A percentile compares a stretch with the other conserved stretches of the same genome.
phyloP scores from a whole-genome alignment of 2,888 invertebrate species.

The Caenorhabditis afra region DNA sequence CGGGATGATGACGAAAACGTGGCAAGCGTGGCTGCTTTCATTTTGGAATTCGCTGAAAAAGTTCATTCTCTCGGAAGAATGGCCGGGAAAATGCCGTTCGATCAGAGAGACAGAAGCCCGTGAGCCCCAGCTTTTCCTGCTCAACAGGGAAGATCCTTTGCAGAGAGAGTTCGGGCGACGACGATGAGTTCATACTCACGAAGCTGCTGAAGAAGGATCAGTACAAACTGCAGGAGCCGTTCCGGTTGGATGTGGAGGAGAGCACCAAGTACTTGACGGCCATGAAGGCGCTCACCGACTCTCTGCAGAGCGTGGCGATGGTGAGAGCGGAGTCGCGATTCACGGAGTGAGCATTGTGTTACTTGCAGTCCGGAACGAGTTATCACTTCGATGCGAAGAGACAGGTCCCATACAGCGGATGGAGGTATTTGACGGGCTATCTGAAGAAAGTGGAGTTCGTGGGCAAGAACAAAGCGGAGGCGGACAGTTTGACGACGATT shows the following conservation, averaged over 20 bases:
- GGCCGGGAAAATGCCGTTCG: too few species aligned
- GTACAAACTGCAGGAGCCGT: constrained; percentile 11
- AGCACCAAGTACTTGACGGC: constrained; percentile 15
- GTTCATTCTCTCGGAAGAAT: too few species aligned
- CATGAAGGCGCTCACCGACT: constrained; percentile 7
- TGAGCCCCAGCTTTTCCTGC: too few species aligned
- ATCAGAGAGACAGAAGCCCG: too few species aligned
- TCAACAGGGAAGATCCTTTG: neutral
- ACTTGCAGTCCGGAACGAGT: constrained; percentile 36
- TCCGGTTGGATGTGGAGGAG: constrained; percentile 8
- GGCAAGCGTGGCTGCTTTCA: too few species aligned
- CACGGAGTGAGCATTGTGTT: too few species aligned
- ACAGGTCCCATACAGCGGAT: constrained; percentile 28
- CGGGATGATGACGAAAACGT: too few species aligned
- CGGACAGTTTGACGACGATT: neutral
- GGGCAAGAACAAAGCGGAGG: constrained; percentile 19
- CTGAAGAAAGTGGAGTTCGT: constrained; percentile 21
- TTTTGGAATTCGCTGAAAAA: too few species aligned
- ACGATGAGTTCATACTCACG: constrained; percentile 14
- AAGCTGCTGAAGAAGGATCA: constrained; percentile 24
- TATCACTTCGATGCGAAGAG: constrained; percentile 15
- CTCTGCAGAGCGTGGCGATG: constrained; percentile 12
- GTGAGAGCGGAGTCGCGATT: neutral
- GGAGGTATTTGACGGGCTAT: constrained; percentile 26
- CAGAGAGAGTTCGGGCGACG: constrained; percentile 30